Base-by-base conservation (phyloP, 2,113 vertebrate genomes). In the Psittacula cyanocephala region DNA sequence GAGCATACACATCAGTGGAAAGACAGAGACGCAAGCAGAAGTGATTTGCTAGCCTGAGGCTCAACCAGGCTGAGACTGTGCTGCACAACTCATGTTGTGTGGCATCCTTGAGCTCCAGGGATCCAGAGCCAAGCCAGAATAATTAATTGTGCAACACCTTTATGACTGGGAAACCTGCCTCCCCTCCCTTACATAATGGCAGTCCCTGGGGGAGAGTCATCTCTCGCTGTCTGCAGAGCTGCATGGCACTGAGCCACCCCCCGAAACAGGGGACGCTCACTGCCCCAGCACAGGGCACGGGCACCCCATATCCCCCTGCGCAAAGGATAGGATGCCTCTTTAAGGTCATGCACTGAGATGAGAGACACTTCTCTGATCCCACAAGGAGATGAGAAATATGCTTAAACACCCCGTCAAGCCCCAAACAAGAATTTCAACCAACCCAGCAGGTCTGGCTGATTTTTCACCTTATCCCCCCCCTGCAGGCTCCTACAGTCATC, bases 131-230 rank as follows among this genome's bases (percentile, higher is more conserved):
- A 88, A 94, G 78, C 76, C 83, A 93, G 86, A 89, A 86, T 89
- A 92, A 93, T 87, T 91, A 96, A 87, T 96, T 97, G 88, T 87
- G 91, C 93, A 96, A 97, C 72, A 81, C n/a, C 55, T 81, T 79
- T 84, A 69, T 71, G 92, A 93, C 94, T 89, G 75, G 60, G 86
- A 96, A 94, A 86, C 15, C 67, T 86, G 60, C 41, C 28, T 94
- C 55, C 57, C 24, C 46, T 95, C 80, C 62, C 83, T 96, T 81
- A 65, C 15, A 27, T 81, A 74, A 93, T 37, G 70, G 24, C 68
- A 81, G 79, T 1, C n/a, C 89, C 85, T 1, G 1, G 25, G 23
- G 81, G 71, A 39, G 1, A 91, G 47, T 55, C 60, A 10, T 64
- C 85, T 83, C 85, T 43, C 49, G 41, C 39, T 69, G 68, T 13